These are phyloP conservation scores for Mnemiopsis leidyi DNA, from an alignment of 37 sponge, comb jelly and placozoan species.

Conservation along the genomic window DNA sequence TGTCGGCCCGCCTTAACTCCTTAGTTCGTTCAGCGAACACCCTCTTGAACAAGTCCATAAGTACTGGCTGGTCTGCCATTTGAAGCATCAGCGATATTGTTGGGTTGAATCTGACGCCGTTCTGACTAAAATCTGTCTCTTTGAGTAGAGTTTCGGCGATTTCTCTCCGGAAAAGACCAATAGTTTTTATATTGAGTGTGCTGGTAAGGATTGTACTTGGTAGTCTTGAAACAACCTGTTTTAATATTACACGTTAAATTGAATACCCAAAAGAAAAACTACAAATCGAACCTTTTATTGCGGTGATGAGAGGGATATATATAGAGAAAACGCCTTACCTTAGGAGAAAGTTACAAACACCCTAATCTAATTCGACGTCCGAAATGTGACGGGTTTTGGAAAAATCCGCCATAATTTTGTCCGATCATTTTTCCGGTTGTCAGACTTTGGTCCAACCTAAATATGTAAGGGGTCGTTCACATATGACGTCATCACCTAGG, in stretches of 20 bases:
- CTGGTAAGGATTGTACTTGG: conserved; percentile 25
- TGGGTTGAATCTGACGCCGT: conserved; percentile 24
- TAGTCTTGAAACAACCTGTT: not conserved
- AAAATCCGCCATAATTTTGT: too few species aligned
- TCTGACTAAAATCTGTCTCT: not conserved
- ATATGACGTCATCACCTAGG: too few species aligned
- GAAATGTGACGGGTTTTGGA: too few species aligned
- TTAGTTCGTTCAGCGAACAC: conserved; percentile 6
- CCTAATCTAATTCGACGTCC: too few species aligned
- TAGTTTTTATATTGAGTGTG: conserved; percentile 39
- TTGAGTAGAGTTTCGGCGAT: conserved; percentile 24
- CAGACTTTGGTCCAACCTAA: too few species aligned
- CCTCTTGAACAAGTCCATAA: conserved; percentile 52
- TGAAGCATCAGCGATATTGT: conserved; percentile 47
- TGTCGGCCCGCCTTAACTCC: conserved; percentile 19
- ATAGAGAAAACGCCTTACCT: too few species aligned
- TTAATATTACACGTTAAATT: not conserved
- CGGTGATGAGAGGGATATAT: not conserved
- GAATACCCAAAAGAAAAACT: not conserved
- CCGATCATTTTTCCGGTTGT: too few species aligned
- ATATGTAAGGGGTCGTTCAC: too few species aligned
- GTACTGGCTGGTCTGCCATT: conserved; percentile 62
- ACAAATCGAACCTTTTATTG: not conserved
- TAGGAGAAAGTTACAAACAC: too few species aligned
- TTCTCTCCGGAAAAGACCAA: conserved; percentile 12